Evolutionary conservation across 2,113 vertebrate genomes (phyloP), one percentile per base, ranked within the genome.

Genomic region (Thomomys bottae): DNA sequence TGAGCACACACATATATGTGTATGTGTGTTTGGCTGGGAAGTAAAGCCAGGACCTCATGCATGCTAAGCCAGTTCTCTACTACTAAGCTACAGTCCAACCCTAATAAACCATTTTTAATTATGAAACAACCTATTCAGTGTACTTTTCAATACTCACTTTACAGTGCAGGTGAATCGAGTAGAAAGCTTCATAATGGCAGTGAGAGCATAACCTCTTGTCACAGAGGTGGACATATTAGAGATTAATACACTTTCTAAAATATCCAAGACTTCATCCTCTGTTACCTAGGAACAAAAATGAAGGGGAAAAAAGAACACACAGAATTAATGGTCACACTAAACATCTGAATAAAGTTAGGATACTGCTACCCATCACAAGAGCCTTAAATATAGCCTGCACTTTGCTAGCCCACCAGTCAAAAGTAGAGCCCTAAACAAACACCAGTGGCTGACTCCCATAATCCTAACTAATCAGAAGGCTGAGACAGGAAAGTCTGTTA

Each of bases 181-280:
- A 63, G 99, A 99, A 94, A 99, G 98, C 97, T 99, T 99, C 99
- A 99, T 99, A 96, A 99, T 99, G 94, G 99, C 99, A 86, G 99
- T 99, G 78, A 99, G 98, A 88, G 99, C 97, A 86, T 99, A 99
- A 97, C 99, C 99, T 92, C 99, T 98, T 75, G 99, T 99, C 94
- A 99, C 99, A 90, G 99, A 98, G 36, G 98, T 97, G 84, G 99
- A 99, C 98, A 99, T 98, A 97, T 99, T 99, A 89, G 99, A 99
- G 95, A 99, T 99, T 71, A 99, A 98, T 40, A 99, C 95, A n/a
- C 98, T 99, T 98, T 99, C 99, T 97, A 99, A 98, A 97, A 99
- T 99, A 92, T 99, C 99, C 94, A 99, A 98, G 86, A 99, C 99
- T 98, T 99, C 99, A 97, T 99, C 99, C 95, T 99, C 99, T 82